Conservation (phyloP, 2,888 invertebrate species). For the Hypomecis punctinalis region DNA sequence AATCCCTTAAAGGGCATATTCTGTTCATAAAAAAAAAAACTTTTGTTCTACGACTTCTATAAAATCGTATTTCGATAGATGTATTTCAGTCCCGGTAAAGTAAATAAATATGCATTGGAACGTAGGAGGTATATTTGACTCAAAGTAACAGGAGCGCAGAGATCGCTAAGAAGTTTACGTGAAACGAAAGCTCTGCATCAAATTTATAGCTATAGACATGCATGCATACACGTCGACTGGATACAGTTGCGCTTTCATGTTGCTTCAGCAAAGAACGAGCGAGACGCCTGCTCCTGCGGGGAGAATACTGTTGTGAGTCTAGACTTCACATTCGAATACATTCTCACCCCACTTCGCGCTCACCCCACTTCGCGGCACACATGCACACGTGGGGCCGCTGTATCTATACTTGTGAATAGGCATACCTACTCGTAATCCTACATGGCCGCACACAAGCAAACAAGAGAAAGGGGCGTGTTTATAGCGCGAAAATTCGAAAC, state of each 20-base stretch:
- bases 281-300: constrained; percentile 14
- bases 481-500: constrained; percentile 14
- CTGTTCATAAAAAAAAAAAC: too few relatives aligned
- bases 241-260: constrained; percentile 6
- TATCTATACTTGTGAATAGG: constrained; percentile 5
- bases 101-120: neutral
- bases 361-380: constrained; percentile 23
- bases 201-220: neutral
- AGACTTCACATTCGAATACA: constrained; percentile 16
- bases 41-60: too few relatives aligned
- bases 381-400: neutral
- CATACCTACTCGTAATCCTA: neutral
- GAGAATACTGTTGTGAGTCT: constrained; percentile 3
- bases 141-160: constrained; percentile 25
- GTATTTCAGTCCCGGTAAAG: neutral
- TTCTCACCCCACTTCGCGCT: constrained; percentile 20
- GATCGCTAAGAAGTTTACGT: constrained; percentile 2
- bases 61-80: neutral
- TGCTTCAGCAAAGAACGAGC: constrained; percentile 12
- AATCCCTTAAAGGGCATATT: too few relatives aligned
- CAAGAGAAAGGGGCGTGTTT: neutral
- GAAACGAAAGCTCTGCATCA: too few relatives aligned
- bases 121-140: neutral
- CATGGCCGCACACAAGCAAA: constrained; percentile 15
- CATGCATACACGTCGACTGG: neutral